Evolutionary conservation across 1,140 invertebrate species (phyloP).

Genomic region (Sitodiplosis mosellana): DNA sequence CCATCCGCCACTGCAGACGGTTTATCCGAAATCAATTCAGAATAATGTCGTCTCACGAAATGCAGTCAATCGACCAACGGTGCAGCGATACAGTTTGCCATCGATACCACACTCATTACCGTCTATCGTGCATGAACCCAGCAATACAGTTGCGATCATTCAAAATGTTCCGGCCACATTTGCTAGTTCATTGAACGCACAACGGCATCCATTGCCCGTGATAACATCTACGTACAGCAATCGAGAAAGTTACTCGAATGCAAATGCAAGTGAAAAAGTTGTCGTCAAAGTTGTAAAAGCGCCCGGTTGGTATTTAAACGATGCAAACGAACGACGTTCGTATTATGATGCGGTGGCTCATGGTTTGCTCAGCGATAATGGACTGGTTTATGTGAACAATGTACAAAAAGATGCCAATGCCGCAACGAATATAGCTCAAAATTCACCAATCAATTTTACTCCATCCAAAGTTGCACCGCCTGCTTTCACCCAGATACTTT

Average conservation of each 20-base stretch:
- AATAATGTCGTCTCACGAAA: neutral
- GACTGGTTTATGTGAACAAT: constrained; percentile 1
- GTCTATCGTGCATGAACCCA: neutral
- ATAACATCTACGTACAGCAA: neutral
- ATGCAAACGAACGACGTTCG: neutral
- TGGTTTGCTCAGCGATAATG: neutral
- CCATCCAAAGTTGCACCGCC: too few relatives aligned
- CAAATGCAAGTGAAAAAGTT: neutral
- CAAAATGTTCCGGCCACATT: too few relatives aligned
- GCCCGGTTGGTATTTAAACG: neutral
- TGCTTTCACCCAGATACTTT: too few relatives aligned
- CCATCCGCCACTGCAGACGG: neutral
- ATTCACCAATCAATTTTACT: too few relatives aligned
- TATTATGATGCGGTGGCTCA: neutral
- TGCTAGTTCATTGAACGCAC: too few relatives aligned
- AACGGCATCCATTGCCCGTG: too few relatives aligned
- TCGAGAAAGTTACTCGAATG: neutral
- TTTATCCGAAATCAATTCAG: neutral
- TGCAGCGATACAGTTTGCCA: neutral
- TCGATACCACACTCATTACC: neutral
- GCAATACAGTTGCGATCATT: neutral
- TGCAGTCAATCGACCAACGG: neutral
- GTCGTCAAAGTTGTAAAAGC: neutral
- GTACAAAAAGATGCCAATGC: neutral
- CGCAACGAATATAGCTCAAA: too few relatives aligned